These are phyloP conservation scores for Rostratula benghalensis DNA, from an alignment of 2,113 vertebrate genomes.

Conservation along the genomic window DNA sequence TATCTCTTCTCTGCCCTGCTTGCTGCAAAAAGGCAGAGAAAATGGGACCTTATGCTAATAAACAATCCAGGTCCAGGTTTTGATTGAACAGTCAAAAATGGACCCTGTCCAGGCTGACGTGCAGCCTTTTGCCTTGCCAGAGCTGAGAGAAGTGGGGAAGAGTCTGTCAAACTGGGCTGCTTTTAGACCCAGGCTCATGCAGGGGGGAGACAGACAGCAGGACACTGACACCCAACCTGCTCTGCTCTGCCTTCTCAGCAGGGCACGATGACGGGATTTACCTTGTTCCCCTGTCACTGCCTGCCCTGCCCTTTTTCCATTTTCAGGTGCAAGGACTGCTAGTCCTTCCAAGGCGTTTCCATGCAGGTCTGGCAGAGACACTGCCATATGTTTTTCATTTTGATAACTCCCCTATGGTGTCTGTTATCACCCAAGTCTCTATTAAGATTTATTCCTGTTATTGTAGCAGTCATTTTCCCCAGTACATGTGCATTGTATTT, in stretches of 20 bases:
- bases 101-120: not conserved
- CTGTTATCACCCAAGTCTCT: constrained; percentile 70
- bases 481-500: constrained; percentile 67
- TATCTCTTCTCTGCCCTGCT: not conserved
- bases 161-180: not conserved
- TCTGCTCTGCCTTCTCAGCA: not conserved
- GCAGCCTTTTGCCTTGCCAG: not conserved
- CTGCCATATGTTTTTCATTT: constrained; percentile 63
- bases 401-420: constrained; percentile 62
- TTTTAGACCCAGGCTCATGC: not conserved
- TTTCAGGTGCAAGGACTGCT: constrained; percentile 34
- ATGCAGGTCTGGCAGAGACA: not conserved
- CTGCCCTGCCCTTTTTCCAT: not conserved
- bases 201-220: not conserved
- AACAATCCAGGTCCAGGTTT: not conserved
- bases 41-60: not conserved
- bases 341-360: constrained; percentile 29
- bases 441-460: constrained; percentile 74
- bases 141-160: not conserved
- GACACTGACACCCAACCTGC: not conserved
- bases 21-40: not conserved
- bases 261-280: accelerated
- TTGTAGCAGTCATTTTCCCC: constrained; percentile 65
- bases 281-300: not conserved
- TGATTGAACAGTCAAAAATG: not conserved